Base-by-base conservation (phyloP, 1,140 invertebrate species). In the Bombus balteatus region DNA sequence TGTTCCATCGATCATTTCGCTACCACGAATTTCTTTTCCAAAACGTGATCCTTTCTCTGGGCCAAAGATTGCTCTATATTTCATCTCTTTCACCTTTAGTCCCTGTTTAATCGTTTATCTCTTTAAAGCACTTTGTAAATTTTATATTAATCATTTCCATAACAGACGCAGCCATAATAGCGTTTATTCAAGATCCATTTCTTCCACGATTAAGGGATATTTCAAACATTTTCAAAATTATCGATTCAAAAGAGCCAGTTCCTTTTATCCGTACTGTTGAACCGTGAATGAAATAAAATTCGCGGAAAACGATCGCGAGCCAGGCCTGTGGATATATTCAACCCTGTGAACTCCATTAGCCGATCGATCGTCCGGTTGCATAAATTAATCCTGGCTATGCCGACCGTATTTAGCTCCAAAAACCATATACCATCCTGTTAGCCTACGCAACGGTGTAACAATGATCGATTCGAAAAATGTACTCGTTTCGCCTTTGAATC, bases 391-490 rank as follows among this genome's bases (percentile, higher is more conserved):
- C 79, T 25, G 8, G 68, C 47, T 28, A 71, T 41, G 43, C 47
- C 71, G 43, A 15, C 25, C 39, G 68, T 53, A 59, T 73, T 81
- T 73, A 62, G 47, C 53, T 73, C 47, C 47, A 59, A 81, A 81
- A 72, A 62, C 70, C 80, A 53, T 81, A 71, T 47, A n/a, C 68
- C 79, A 41, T 81, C 37, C 68, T n/a, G 79, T 81, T 53, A 53
- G 22, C 43, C 53, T 32, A 12, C 34, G 43, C 39, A 57, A 73
- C 70, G 57, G n/a, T 43, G 39, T 39, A 72, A 62, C 70, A 74
- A 82, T 74, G 80, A 82, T 82, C 80, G 80, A 82, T 74, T 59
- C 37, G 80, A 82, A 82, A 82, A 74, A 28, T 73, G 47, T 39
- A 41, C 80, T 73, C 47, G 68, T 71, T 73, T 37, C 10, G 65